Evolutionary conservation across 2,113 vertebrate genomes (phyloP).

Genomic region (Seriola dumerili): DNA sequence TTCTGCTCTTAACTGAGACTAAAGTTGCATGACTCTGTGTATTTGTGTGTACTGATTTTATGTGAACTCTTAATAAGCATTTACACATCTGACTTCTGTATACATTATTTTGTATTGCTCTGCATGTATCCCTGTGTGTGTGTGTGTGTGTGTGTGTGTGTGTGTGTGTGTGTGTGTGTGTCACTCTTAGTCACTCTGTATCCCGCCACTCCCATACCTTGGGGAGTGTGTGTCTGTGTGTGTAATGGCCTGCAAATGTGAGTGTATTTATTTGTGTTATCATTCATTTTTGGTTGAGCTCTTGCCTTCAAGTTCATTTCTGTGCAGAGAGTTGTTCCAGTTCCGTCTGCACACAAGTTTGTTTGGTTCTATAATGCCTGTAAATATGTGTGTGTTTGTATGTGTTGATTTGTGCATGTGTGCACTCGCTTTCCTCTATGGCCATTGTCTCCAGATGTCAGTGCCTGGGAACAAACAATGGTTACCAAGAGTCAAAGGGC

Average conservation of each 20-base stretch:
- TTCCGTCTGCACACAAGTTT: conserved; percentile 7
- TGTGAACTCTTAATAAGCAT: conserved; percentile 46
- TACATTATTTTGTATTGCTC: conserved; percentile 15
- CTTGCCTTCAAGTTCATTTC: conserved; percentile 1
- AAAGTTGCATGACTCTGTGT: background rate
- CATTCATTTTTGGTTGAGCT: background rate
- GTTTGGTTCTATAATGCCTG: conserved; percentile 34
- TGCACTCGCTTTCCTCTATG: conserved; percentile 43
- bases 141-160: background rate
- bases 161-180: background rate
- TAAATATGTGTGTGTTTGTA: conserved; percentile 7
- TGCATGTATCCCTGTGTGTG: background rate
- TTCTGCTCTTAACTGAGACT: background rate
- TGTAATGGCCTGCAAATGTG: conserved; percentile 18
- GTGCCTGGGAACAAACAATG: conserved; percentile 86
- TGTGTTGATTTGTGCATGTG: conserved; percentile 33
- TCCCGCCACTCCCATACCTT: background rate
- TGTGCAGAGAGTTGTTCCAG: conserved; percentile 18
- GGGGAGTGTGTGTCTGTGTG: background rate
- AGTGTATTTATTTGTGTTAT: conserved; percentile 18
- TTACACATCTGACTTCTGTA: conserved; percentile 24
- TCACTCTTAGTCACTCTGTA: background rate
- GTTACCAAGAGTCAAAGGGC: conserved; percentile 77
- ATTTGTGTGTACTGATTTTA: conserved; percentile 17
- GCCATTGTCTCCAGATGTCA: conserved; percentile 84